Conservation (phyloP, 92 coral and sea anemone genomes). For the Galaxea fascicularis region DNA sequence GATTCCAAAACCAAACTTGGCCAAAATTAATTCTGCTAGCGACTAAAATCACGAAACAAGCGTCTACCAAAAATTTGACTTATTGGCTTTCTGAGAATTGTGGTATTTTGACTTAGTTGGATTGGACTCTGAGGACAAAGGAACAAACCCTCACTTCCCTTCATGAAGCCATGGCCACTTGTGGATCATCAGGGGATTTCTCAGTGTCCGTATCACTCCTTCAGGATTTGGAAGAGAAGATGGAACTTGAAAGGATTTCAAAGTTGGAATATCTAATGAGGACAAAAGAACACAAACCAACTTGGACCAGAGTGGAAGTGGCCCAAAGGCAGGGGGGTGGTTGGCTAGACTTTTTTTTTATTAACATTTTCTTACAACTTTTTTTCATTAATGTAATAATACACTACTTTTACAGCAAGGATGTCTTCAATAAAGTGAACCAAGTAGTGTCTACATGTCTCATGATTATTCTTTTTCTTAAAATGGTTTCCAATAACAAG, state of each 20-base stretch:
- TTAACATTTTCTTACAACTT: not conserved
- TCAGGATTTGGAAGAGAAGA: conserved; percentile 6
- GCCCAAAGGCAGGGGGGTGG: conserved; percentile 3
- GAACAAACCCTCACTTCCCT: not conserved
- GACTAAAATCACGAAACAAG: not conserved
- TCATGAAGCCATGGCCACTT: not conserved
- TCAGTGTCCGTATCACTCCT: not conserved
- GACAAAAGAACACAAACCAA: conserved; percentile 6
- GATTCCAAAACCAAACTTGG: not conserved
- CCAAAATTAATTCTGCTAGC: not conserved
- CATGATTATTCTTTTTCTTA: not conserved
- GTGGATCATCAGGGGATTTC: not conserved
- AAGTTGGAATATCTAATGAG: conserved; percentile 15
- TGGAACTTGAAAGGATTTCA: conserved; percentile 12
- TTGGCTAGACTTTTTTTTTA: conserved; percentile 18
- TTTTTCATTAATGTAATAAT: not conserved
- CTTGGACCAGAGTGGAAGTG: conserved; percentile 13
- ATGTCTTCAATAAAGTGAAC: not conserved
- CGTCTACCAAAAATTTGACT: not conserved
- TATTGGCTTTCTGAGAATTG: conserved; percentile 2
- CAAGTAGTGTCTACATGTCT: not conserved
- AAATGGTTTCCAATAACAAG: not conserved
- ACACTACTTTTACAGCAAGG: not conserved
- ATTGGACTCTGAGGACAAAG: not conserved
- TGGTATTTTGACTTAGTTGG: not conserved